Conservation (phyloP, 2,113 vertebrate genomes). For the Orientallactaga bullata region DNA sequence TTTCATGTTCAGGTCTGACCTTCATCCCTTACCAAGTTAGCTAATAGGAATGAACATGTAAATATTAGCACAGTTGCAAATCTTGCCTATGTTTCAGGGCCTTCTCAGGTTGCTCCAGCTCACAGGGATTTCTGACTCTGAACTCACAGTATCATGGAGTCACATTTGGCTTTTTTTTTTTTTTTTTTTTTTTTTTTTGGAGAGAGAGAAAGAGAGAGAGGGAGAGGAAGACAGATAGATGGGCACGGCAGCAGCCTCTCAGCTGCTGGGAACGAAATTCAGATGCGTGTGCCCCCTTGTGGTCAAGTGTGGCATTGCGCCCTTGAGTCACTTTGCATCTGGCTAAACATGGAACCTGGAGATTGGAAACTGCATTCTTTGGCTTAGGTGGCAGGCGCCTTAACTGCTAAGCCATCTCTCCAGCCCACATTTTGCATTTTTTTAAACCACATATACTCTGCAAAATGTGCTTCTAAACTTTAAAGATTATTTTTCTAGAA, state of each 20-base stretch:
- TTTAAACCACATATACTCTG: neutral
- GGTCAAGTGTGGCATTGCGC: too few species aligned
- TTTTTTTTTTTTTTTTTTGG: too few species aligned
- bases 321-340: too few species aligned
- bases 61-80: neutral
- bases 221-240: too few species aligned
- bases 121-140: slow-evolving; percentile 11
- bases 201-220: too few species aligned
- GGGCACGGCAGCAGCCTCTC: too few species aligned
- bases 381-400: too few species aligned
- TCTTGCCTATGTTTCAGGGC: neutral
- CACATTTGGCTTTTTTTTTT: neutral
- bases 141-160: neutral
- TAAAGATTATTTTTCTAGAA: slow-evolving; percentile 44
- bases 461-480: neutral
- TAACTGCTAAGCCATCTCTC: too few species aligned
- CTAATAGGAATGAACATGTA: neutral
- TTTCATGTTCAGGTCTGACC: neutral
- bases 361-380: too few species aligned
- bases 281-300: too few species aligned
- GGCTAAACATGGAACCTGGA: too few species aligned
- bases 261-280: too few species aligned
- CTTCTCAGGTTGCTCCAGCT: neutral
- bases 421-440: neutral
- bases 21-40: neutral